A percentile compares a stretch with the other conserved stretches of the same genome.
Evolutionary conservation across 2,113 vertebrate species (phyloP).

Genomic region (Kryptolebias marmoratus): DNA sequence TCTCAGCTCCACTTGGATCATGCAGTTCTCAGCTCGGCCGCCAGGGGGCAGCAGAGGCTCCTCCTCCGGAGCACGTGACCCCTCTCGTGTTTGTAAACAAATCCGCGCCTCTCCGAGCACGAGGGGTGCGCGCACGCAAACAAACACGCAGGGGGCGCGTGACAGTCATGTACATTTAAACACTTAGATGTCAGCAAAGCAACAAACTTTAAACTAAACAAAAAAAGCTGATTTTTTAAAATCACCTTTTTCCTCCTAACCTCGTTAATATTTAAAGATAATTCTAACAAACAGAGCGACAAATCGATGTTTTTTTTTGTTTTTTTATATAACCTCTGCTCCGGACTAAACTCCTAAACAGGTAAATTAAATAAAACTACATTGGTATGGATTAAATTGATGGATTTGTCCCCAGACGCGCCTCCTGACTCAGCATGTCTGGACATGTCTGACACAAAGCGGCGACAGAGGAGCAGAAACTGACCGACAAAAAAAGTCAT

Average conservation of each 20-base stretch:
- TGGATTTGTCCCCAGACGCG: not conserved
- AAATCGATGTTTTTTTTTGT: not conserved
- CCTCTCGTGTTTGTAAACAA: conserved; percentile 80
- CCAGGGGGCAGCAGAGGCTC: conserved; percentile 45
- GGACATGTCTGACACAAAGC: conserved; percentile 17
- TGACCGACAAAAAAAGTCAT: not conserved
- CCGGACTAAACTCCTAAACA: too few relatives aligned
- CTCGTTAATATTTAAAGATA: not conserved
- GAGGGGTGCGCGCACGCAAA: not conserved
- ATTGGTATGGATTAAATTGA: not conserved
- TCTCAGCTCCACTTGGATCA: not conserved
- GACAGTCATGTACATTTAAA: not conserved
- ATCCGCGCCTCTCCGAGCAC: conserved; percentile 62
- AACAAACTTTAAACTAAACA: too few relatives aligned
- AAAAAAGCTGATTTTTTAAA: too few relatives aligned
- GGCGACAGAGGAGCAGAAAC: not conserved
- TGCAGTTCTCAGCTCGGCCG: conserved; percentile 8
- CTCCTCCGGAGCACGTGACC: conserved; percentile 45
- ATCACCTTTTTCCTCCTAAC: not conserved
- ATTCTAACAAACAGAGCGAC: not conserved
- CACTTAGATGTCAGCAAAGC: too few relatives aligned
- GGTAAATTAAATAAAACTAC: too few relatives aligned
- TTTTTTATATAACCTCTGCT: too few relatives aligned
- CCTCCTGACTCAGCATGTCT: conserved; percentile 10
- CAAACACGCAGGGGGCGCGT: not conserved